Evolutionary conservation across 2,113 vertebrate species (phyloP), one percentile per base, ranked within the genome.

Genomic region (Sardina pilchardus): DNA sequence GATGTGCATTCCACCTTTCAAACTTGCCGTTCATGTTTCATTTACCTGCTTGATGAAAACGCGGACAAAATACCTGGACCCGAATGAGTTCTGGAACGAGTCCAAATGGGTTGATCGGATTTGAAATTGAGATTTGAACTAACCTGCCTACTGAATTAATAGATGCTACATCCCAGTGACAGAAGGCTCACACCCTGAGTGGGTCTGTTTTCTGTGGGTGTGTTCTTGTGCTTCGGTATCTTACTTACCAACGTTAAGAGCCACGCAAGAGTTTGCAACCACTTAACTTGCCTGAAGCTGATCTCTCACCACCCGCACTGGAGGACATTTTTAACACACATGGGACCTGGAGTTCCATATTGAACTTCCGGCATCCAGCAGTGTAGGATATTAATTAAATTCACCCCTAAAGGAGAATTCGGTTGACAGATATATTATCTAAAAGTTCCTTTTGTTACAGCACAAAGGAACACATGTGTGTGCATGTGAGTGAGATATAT

Each of bases 311-410:
- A 34, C 1, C 36, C 4, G 30, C 30, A 34, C 67, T 36, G 67
- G 67, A 17, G 67, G 67, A 75, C 30, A 75, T 75, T 75, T 71
- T 75, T 75, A 34, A 75, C 67, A 14, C 67, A 36, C 67, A 75
- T 17, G 67, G 67, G 67, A 75, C 30, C 34, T 6, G 14, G 10
- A 75, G 26, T 16, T 75, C 67, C 67, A 75, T 0, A 34, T 34
- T 34, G 12, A 36, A 36, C 67, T 36, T 75, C 30, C 30, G 4
- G 34, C 14, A 75, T 36, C 30, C 34, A 36, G 36, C 67, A 16
- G 67, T 30, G 67, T 34, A 75, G 26, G 2, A 36, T 34, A 75
- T 36, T 75, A 75, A 75, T 75, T 75, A 75, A 14, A 75, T 75
- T 36, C 30, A 75, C 30, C 34, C 63, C 67, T 75, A 36, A 75